phyloP scores from a whole-genome alignment of 2,113 vertebrate species.

The Crotalus helleri region DNA sequence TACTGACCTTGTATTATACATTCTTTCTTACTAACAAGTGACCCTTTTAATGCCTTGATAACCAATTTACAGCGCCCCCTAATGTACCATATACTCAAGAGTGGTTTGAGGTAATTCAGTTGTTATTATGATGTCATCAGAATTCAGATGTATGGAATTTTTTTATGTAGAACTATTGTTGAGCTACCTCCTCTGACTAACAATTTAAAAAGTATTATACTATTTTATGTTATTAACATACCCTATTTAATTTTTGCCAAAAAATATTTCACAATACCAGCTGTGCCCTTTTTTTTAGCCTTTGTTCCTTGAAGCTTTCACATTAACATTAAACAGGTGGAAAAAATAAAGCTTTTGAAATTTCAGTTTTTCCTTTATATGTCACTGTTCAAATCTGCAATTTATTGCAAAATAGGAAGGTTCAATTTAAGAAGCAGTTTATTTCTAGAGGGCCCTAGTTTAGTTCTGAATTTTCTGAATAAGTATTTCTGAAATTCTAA shows the following conservation, averaged over 20 bases:
- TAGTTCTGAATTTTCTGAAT: neutral
- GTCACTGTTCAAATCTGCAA: neutral
- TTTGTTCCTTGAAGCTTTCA: neutral
- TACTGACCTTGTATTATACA: neutral
- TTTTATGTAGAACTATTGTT: neutral
- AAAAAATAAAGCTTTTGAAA: neutral
- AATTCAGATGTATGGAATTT: neutral
- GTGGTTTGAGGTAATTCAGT: neutral
- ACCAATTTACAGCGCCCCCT: neutral
- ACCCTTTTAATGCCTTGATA: neutral
- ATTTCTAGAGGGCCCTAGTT: neutral
- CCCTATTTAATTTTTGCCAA: neutral
- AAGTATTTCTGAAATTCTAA: neutral
- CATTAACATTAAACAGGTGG: neutral
- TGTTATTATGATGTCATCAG: constrained; percentile 23
- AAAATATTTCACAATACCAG: neutral
- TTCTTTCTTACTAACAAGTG: neutral
- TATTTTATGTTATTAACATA: neutral
- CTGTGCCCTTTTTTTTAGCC: neutral
- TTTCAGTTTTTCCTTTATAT: neutral
- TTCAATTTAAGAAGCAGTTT: neutral
- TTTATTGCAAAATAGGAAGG: neutral
- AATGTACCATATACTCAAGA: neutral
- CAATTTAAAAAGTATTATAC: neutral
- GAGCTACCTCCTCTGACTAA: neutral